Conservation (phyloP, 2,113 vertebrate genomes). For the Myodes glareolus region DNA sequence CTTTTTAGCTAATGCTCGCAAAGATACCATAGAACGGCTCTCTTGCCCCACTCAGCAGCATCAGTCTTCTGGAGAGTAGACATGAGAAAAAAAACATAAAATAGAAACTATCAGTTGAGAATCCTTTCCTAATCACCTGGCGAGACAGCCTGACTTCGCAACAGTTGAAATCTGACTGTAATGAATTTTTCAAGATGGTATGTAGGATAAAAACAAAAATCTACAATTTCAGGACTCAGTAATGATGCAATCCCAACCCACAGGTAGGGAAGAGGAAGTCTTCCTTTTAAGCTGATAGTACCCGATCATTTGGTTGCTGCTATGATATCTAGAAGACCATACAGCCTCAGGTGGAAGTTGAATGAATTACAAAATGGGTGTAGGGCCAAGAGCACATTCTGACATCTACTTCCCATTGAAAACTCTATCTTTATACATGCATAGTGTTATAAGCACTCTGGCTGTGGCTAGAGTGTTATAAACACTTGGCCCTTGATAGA, state of each 20-base stretch:
- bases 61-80: not conserved
- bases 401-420: not conserved
- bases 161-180: not conserved
- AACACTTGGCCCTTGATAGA: not conserved
- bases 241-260: not conserved
- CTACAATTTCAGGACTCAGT: not conserved
- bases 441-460: not conserved
- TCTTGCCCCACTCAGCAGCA: not conserved
- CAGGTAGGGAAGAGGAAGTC: not conserved
- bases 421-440: not conserved
- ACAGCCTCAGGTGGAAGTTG: not conserved
- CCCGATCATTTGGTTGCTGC: not conserved
- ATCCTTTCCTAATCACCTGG: not conserved
- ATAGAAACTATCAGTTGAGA: not conserved
- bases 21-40: not conserved
- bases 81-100: not conserved
- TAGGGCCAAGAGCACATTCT: not conserved
- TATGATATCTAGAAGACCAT: not conserved
- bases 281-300: not conserved
- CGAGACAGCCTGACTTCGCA: not conserved
- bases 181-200: slow-evolving; percentile 32
- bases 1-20: not conserved
- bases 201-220: not conserved
- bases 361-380: not conserved
- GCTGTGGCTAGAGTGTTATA: no score